A percentile compares a stretch with the other conserved stretches of the same genome.
phyloP scores from a whole-genome alignment of 1,140 invertebrate species.

The Saccostrea echinata region DNA sequence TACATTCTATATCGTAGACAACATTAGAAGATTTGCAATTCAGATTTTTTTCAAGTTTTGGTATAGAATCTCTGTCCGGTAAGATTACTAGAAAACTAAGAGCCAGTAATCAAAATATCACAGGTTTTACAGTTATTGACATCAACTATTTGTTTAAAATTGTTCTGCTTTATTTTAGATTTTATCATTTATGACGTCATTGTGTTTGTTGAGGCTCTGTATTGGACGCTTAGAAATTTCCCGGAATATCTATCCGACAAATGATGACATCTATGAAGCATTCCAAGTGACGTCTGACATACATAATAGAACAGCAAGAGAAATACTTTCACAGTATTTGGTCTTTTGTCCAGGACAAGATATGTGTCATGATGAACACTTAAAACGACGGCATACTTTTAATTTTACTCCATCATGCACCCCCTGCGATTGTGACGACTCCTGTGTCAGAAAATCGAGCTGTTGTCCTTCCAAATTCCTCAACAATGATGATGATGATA shows the following conservation, averaged over 20 bases:
- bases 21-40: no score
- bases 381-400: background rate
- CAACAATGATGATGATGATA: background rate
- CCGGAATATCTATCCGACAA: background rate
- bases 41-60: no score
- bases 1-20: no score
- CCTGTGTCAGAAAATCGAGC: background rate
- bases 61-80: no score
- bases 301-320: background rate
- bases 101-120: no score
- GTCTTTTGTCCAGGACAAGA: conserved; percentile 10
- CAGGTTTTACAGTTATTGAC: no score
- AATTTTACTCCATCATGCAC: background rate
- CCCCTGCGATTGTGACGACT: background rate
- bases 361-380: background rate
- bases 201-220: background rate
- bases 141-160: no score
- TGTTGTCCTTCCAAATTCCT: conserved; percentile 7
- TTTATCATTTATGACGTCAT: background rate
- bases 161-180: background rate
- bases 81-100: no score
- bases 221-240: background rate
- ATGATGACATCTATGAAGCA: background rate
- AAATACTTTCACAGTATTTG: background rate
- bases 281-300: background rate